A percentile compares a stretch with the other conserved stretches of the same genome.
These are phyloP conservation scores for Limnephilus rhombicus DNA, from an alignment of 2,888 invertebrate species.

Conservation along the genomic window DNA sequence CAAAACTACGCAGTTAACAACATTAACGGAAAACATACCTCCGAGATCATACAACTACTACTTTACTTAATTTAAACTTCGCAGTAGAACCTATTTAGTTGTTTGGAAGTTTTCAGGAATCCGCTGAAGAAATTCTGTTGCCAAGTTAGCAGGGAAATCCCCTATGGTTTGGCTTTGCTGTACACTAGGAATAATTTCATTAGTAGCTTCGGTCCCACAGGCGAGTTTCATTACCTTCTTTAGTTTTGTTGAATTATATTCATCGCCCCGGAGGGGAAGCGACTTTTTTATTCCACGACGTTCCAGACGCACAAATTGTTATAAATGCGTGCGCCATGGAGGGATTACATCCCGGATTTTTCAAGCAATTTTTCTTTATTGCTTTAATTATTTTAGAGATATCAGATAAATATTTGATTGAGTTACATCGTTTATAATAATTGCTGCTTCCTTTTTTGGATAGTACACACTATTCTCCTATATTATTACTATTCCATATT, in stretches of 20 bases:
- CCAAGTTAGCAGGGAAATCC: conserved; percentile 43
- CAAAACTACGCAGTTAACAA: conserved; percentile 28
- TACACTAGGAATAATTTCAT: conserved; percentile 63
- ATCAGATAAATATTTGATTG: too few species aligned
- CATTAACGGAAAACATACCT: conserved; percentile 32
- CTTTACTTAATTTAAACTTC: conserved; percentile 51
- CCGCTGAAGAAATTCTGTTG: conserved; percentile 49
- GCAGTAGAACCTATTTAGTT: conserved; percentile 32
- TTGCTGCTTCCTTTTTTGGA: too few species aligned
- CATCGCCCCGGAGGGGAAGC: conserved; percentile 59
- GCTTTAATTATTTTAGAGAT: conserved; percentile 1
- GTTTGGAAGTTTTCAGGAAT: conserved; percentile 47
- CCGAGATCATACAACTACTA: conserved; percentile 35
- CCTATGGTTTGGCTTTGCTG: conserved; percentile 43
- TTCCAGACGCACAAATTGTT: conserved; percentile 57
- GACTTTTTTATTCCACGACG: conserved; percentile 60
- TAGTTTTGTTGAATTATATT: conserved; percentile 64
- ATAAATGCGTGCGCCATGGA: conserved; percentile 57
- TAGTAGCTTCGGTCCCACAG: conserved; percentile 60
- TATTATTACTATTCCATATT: too few species aligned
- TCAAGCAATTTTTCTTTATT: background rate
- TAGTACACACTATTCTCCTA: too few species aligned
- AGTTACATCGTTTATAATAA: too few species aligned
- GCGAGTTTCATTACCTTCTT: conserved; percentile 64
- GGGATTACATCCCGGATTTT: background rate